Evolutionary conservation across 30 jellyfish, hydroid and myxozoan species (phyloP).

Genomic region (Aurelia aurita): DNA sequence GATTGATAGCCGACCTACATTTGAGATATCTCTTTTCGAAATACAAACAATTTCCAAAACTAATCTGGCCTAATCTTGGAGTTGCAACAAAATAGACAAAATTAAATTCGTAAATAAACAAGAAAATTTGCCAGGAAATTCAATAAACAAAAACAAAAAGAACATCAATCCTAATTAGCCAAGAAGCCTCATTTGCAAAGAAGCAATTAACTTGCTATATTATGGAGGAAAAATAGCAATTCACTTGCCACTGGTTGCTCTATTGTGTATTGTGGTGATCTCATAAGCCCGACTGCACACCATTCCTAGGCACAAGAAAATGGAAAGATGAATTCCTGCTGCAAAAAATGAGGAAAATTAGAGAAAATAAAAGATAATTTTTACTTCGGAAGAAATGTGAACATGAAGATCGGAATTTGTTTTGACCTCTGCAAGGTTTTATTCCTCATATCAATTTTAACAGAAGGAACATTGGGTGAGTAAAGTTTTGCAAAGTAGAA

Average conservation of each 20-base stretch:
- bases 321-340: neutral
- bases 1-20: no score
- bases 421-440: slow-evolving; percentile 52
- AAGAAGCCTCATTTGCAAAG: neutral
- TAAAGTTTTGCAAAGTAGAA: neutral
- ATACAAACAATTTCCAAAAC: no score
- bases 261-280: slow-evolving; percentile 54
- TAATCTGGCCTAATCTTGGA: no score
- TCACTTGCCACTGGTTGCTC: slow-evolving; percentile 54
- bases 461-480: slow-evolving; percentile 34
- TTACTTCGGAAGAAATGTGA: slow-evolving; percentile 54
- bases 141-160: no score
- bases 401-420: slow-evolving; percentile 35
- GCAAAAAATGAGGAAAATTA: slow-evolving; percentile 7
- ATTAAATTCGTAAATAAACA: no score
- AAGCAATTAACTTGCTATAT: neutral
- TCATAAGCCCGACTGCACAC: slow-evolving; percentile 63
- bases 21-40: no score
- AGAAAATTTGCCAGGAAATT: no score
- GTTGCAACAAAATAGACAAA: no score
- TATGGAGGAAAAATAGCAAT: neutral
- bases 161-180: no score
- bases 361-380: neutral
- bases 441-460: neutral
- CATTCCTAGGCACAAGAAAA: neutral